Base-by-base conservation (phyloP, 37 sponge, comb jelly and placozoan species). In the Amphimedon queenslandica region DNA sequence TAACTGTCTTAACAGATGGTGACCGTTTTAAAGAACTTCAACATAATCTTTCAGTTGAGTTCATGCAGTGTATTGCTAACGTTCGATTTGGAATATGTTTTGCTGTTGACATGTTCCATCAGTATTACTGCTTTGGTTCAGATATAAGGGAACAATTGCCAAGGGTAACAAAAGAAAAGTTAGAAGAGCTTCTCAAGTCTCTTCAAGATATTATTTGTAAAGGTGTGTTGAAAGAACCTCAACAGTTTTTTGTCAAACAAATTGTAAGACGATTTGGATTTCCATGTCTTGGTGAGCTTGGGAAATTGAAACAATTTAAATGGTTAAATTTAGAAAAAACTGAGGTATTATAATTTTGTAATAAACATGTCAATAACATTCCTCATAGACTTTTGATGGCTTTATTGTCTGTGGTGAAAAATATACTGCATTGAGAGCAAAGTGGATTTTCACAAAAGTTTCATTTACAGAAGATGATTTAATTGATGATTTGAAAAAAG, bases 241-340 rank as follows among this genome's bases (percentile, higher is more conserved):
- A 6, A 6, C 27, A 60, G 5, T 60, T 60, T n/a, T n/a, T 60
- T 25, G 28, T 60, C 5, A 60, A 60, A 25, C 61, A 60, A 25
- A 60, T 60, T 60, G 61, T 60, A 6, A 60, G 61, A 60, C 61
- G 21, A 25, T 60, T n/a, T 60, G 61, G 61, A n/a, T 60, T 60
- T 60, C 61, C 61, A n/a, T 60, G 28, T n/a, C 28, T 60, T 6
- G 61, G 21, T 5, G 21, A 60, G 21, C 27, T 60, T 11, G 21
- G 61, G 5, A 13, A 60, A 60, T 25, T 60, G 23, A 5, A 11
- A 6, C 24, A 60, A n/a, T 60, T 60, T 60, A 60, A 11, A 25
- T 11, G 61, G 23, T 25, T 11, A 6, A 11, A 18, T 47, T 8
- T 47, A 18, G 24, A 11, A 25, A n/a, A 11, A n/a, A 60, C 61